Evolutionary conservation across 2,888 invertebrate species (phyloP), one percentile per base, ranked within the genome.

Genomic region (Heliconius ismenius): DNA sequence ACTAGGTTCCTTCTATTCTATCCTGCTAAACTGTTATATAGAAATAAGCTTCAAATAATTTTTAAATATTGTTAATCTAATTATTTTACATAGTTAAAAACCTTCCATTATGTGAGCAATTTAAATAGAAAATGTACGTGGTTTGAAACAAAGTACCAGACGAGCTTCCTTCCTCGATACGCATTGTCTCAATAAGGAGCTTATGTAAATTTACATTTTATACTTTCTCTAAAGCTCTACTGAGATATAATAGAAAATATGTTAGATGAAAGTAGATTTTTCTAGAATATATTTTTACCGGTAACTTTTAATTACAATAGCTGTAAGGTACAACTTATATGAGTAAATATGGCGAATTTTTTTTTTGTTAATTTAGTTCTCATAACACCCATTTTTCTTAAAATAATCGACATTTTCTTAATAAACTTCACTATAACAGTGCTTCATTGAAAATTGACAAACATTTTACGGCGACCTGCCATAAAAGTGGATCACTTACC

Each of bases 401-500:
- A 21, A 1, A 18, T 68, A 11, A 58, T 32, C 21, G n/a, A 21
- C 4, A 24, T 36, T 72, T 36, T 60, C 32, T 60, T 62, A 62
- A 62, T 15, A 39, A 60, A 39, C 36, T 62, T 54, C 54, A 62
- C 69, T 49, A 21, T 39, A 64, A 10, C 54, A 36, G 70, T 11
- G 26, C 63, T 63, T 65, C 73, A 74, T 74, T 49, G 69, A 28
- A 64, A 75, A 74, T 77, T 64, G 60, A 74, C 65, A 74, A 64
- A 77, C 58, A 77, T 65, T 74, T 64, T 70, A 64, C 58, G 54
- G 62, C 43, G n/a, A 49, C 24, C 65, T 54, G 26, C 69, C 75
- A 78, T 74, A 76, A 79, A 77, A 76, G 75, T 78, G 67, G 74
- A 67, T 39, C 73, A 82, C 86, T 86, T 86, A 85, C 86, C 86